A percentile compares a stretch with the other conserved stretches of the same genome.
phyloP scores from a whole-genome alignment of 2,797 vertebrate species.

The Gymnopithys bicolor region DNA sequence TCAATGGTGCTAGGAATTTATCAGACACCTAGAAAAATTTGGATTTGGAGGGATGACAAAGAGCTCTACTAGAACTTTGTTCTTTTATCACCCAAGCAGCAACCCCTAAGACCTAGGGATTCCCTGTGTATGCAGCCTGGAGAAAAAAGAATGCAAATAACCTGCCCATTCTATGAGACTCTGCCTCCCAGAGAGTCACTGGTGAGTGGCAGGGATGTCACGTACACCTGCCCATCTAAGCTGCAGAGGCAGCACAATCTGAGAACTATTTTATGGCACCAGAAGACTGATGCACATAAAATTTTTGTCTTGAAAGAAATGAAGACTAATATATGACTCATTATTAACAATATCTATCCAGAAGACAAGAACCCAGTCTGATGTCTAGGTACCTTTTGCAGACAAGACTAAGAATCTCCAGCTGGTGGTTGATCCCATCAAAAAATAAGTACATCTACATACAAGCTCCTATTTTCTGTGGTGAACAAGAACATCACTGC shows the following conservation, averaged over 20 bases:
- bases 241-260: not conserved
- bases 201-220: not conserved
- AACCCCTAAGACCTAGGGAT: not conserved
- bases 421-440: not conserved
- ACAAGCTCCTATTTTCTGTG: not conserved
- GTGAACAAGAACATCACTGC: not conserved
- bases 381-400: not conserved
- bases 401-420: not conserved
- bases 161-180: not conserved
- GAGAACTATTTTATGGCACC: not conserved
- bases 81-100: not conserved
- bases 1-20: not conserved
- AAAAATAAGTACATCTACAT: not conserved
- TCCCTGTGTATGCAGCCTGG: not conserved
- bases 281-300: not conserved
- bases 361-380: not conserved
- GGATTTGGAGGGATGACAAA: not conserved
- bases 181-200: not conserved
- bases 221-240: not conserved
- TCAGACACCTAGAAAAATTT: not conserved
- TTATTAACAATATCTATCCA: not conserved
- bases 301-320: not conserved
- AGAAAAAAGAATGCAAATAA: not conserved
- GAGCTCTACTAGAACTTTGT: not conserved
- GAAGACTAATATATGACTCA: not conserved